Conservation (phyloP, 2,797 vertebrate species). For the Lepidocolaptes lacrymiger region DNA sequence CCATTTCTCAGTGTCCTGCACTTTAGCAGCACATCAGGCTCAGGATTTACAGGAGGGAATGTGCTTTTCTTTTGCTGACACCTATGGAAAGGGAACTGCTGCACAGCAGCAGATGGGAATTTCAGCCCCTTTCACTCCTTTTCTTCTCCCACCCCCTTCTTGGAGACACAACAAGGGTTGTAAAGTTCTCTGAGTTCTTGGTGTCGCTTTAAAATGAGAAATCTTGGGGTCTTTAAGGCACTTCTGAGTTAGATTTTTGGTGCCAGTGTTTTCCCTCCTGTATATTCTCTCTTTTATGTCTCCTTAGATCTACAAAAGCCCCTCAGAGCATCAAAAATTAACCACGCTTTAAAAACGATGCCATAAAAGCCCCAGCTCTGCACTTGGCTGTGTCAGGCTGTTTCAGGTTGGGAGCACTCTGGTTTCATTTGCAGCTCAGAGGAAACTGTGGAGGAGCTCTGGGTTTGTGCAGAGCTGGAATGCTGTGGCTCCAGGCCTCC, state of each 20-base stretch:
- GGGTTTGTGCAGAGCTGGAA: neutral
- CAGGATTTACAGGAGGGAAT: neutral
- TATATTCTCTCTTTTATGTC: neutral
- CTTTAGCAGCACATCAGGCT: neutral
- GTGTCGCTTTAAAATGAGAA: neutral
- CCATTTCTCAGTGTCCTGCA: neutral
- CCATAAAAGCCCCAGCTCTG: neutral
- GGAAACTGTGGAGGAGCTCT: neutral
- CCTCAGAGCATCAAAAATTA: neutral
- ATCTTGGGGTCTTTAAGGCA: neutral
- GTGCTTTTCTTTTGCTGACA: slow-evolving; percentile 30
- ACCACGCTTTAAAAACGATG: neutral
- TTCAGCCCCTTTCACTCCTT: neutral
- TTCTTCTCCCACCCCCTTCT: neutral
- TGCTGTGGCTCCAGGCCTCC: neutral
- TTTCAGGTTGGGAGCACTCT: neutral
- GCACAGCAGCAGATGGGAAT: slow-evolving; percentile 4
- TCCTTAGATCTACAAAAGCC: neutral
- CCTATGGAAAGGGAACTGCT: neutral
- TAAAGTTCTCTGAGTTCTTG: neutral
- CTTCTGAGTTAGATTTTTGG: neutral
- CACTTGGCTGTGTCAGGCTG: neutral
- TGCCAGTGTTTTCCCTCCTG: neutral
- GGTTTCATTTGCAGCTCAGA: neutral
- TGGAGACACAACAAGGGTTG: neutral